A percentile compares a stretch with the other conserved stretches of the same genome.
Conservation (phyloP, 2,113 vertebrate genomes). For the Pelobates fuscus region DNA sequence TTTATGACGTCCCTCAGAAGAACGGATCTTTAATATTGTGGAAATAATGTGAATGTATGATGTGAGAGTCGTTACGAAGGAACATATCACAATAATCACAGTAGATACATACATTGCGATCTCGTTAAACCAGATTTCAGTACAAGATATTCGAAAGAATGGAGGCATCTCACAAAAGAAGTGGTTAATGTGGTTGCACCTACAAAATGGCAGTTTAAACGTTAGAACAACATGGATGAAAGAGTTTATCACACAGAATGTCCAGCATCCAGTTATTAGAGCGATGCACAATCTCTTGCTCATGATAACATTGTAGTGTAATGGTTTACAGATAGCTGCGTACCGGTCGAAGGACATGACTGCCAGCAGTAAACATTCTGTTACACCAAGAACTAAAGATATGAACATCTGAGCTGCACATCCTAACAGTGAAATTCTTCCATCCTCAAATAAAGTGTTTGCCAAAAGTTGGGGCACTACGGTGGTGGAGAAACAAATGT, state of each 20-base stretch:
- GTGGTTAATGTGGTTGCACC: not conserved
- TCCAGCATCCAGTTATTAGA: not conserved
- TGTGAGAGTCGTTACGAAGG: slow-evolving; percentile 28
- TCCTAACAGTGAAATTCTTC: not conserved
- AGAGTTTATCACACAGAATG: not conserved
- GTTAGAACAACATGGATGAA: not conserved
- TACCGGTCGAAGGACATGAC: not conserved
- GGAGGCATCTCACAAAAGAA: slow-evolving; percentile 22
- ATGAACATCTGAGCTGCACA: slow-evolving; percentile 2
- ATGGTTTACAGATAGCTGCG: slow-evolving; percentile 7
- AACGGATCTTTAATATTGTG: slow-evolving; percentile 46
- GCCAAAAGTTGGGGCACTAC: not conserved
- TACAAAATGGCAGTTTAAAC: slow-evolving; percentile 12
- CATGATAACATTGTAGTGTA: slow-evolving; percentile 8
- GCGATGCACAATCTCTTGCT: slow-evolving; percentile 9
- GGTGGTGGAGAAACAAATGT: not conserved
- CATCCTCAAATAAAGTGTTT: not conserved
- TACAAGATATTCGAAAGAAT: slow-evolving; percentile 51
- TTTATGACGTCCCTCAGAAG: slow-evolving; percentile 39
- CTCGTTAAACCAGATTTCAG: slow-evolving; percentile 47
- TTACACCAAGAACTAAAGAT: slow-evolving; percentile 16
- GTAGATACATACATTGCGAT: slow-evolving; percentile 37
- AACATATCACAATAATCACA: slow-evolving; percentile 36
- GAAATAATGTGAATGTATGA: slow-evolving; percentile 49
- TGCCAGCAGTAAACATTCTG: not conserved